Base-by-base conservation (phyloP, 2,888 invertebrate genomes). In the Scrobipalpa atriplicella region DNA sequence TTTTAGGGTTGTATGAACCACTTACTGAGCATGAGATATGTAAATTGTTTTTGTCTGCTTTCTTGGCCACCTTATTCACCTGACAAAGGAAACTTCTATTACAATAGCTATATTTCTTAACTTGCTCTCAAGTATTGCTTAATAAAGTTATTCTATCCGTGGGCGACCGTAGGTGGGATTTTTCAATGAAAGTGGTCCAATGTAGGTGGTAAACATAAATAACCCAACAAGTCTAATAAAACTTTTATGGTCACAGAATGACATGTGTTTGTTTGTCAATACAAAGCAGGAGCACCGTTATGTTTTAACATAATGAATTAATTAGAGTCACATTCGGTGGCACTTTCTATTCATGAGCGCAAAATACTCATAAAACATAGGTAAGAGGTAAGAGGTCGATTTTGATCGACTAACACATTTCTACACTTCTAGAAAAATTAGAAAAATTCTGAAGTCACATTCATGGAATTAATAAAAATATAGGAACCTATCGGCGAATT, bases 301-400 rank as follows among this genome's bases (percentile, higher is more conserved):
- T 71, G 69, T 66, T 73, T 71, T 69, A n/a, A 66, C 68, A 70
- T 68, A 70, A 16, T 36, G 56, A 56, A 56, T 56, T 16, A 62
- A 21, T 18, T 11, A 41, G 19, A 41, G 13, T 41, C n/a, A 21
- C 19, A 41, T 67, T 70, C 51, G 69, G 70, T 66, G 66, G 72
- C 68, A 75, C 78, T 76, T 78, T 79, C 75, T 69, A 79, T 72
- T 71, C 69, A 69, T 74, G 74, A 71, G 56, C 68, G 71, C 73
- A 77, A 79, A 83, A 79, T 81, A 77, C 81, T 68, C 13, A 11
- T 13, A 29, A 29, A 29, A 29, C 29, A 5, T 29, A 29, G n/a
- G n/a, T n/a, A n/a, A n/a, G n/a, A n/a, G n/a, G n/a, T n/a, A n/a
- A n/a, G n/a, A n/a, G n/a, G n/a, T n/a, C n/a, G n/a, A n/a, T n/a